Conservation (phyloP, 2,888 invertebrate species). For the Drosophila dives region DNA sequence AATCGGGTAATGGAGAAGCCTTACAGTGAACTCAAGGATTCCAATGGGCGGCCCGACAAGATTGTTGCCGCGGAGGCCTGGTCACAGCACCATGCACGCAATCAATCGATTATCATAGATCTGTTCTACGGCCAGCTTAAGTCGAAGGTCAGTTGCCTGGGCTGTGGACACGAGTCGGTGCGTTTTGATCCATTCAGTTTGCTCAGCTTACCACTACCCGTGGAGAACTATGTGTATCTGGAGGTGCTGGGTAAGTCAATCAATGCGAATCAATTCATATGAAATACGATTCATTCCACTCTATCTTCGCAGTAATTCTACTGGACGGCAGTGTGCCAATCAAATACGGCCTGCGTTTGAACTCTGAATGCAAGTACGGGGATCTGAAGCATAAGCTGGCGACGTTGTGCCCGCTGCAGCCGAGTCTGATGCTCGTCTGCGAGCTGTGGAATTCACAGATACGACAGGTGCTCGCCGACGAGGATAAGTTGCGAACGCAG, state of each 20-base stretch:
- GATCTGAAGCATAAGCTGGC: slow-evolving; percentile 90
- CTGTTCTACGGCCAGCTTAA: slow-evolving; percentile 96
- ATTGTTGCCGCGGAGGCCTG: slow-evolving; percentile 91
- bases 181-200: slow-evolving; percentile 97
- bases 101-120: slow-evolving; percentile 95
- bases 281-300: not conserved
- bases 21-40: slow-evolving; percentile 90
- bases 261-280: not conserved
- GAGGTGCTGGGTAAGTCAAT: slow-evolving; percentile 89
- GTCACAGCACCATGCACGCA: slow-evolving; percentile 92
- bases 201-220: slow-evolving; percentile 94
- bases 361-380: slow-evolving; percentile 92
- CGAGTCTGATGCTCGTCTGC: slow-evolving; percentile 89
- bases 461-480: slow-evolving; percentile 87
- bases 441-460: slow-evolving; percentile 90
- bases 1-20: slow-evolving; percentile 91
- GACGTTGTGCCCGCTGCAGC: slow-evolving; percentile 87
- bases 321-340: slow-evolving; percentile 93
- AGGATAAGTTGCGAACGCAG: slow-evolving; percentile 85
- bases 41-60: slow-evolving; percentile 91
- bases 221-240: slow-evolving; percentile 93
- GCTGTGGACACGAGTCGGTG: slow-evolving; percentile 93
- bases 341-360: slow-evolving; percentile 93
- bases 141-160: slow-evolving; percentile 92
- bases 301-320: slow-evolving; percentile 87